phyloP scores from a whole-genome alignment of 2,797 vertebrate genomes.

The Muscicapa striata region DNA sequence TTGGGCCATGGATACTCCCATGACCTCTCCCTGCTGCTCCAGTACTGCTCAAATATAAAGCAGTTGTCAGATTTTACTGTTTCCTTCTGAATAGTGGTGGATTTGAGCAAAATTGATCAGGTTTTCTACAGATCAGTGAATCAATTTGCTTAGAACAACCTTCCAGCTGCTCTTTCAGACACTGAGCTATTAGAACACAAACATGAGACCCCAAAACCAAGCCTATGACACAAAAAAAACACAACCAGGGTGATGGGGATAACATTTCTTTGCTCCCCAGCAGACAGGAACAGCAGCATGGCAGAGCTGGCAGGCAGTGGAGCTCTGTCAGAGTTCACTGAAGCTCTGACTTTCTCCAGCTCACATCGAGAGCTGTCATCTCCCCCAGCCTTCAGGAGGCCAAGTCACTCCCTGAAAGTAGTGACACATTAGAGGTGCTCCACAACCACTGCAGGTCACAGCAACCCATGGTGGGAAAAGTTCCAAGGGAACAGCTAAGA shows the following conservation, averaged over 20 bases:
- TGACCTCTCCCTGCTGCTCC: background rate
- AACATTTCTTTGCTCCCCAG: background rate
- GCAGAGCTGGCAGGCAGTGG: background rate
- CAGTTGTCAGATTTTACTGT: background rate
- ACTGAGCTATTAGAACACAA: background rate
- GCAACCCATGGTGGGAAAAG: background rate
- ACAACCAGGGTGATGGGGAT: background rate
- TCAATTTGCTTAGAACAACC: background rate
- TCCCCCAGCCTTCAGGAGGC: background rate
- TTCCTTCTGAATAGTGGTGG: background rate
- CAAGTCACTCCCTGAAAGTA: background rate
- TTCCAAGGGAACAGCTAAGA: slow-evolving; percentile 9
- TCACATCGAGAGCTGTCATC: background rate
- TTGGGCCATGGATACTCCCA: background rate
- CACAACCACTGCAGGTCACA: background rate
- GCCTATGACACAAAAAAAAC: background rate
- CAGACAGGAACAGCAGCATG: background rate
- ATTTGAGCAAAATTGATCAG: background rate
- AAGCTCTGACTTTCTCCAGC: background rate
- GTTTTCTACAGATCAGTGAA: background rate
- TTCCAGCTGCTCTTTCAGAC: background rate
- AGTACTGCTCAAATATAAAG: background rate
- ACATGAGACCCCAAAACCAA: background rate
- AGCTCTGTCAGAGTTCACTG: background rate
- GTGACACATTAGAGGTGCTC: background rate